A percentile compares a stretch with the other conserved stretches of the same genome.
Evolutionary conservation across 2,888 invertebrate genomes (phyloP).

Genomic region (Lacanobia wlatinum): DNA sequence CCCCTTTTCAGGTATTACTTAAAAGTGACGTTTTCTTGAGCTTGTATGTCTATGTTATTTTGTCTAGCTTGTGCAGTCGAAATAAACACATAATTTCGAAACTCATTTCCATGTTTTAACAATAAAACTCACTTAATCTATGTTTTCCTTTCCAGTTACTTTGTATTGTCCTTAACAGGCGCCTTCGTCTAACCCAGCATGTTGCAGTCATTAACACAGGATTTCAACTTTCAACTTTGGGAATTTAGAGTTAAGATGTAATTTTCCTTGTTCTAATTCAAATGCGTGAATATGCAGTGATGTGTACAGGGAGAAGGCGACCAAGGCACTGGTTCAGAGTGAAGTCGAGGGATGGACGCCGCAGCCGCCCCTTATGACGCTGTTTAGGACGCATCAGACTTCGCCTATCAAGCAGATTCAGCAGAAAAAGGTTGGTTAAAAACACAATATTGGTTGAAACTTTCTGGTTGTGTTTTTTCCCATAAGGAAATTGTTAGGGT

Average conservation of each 20-base stretch:
- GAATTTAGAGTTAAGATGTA: conserved; percentile 70
- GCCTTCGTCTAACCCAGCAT: conserved; percentile 65
- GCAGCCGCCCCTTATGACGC: conserved; percentile 94
- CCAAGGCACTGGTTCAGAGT: conserved; percentile 78
- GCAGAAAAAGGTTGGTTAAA: conserved; percentile 89
- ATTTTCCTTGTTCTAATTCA: conserved; percentile 65
- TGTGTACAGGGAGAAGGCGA: conserved; percentile 87
- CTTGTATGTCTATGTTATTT: neutral
- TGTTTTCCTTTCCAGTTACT: conserved; percentile 49
- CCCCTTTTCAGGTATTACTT: no score
- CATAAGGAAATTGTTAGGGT: no score
- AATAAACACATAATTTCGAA: neutral
- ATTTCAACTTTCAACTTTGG: conserved; percentile 59
- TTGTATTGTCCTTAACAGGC: conserved; percentile 56
- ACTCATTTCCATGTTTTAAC: conserved; percentile 15
- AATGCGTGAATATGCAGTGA: conserved; percentile 81
- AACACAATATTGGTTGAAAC: neutral
- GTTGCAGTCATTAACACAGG: conserved; percentile 64
- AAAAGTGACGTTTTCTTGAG: no score
- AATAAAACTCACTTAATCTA: conserved; percentile 27
- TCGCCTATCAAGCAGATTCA: conserved; percentile 93
- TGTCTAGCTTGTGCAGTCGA: no score
- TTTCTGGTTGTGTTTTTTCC: neutral
- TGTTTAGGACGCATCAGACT: conserved; percentile 94
- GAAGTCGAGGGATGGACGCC: conserved; percentile 91